phyloP scores from a whole-genome alignment of 1,140 invertebrate genomes.

The Nautilus pompilius region DNA sequence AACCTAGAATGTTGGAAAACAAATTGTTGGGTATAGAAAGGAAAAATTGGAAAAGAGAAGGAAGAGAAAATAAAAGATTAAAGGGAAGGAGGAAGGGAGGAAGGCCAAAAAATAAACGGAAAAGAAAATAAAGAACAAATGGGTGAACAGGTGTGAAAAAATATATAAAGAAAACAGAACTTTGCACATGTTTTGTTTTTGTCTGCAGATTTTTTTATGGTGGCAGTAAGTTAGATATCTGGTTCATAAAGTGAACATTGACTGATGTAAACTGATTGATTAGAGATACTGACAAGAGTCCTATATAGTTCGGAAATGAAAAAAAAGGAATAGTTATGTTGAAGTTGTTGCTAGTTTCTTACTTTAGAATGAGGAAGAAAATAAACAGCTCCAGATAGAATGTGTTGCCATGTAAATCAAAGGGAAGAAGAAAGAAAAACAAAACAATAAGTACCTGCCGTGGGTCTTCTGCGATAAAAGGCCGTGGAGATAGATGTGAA shows the following conservation, averaged over 20 bases:
- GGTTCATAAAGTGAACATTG: too few relatives aligned
- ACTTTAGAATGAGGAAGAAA: too few relatives aligned
- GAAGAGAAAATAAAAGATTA: background rate
- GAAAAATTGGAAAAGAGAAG: slow-evolving; percentile 5
- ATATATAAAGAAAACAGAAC: too few relatives aligned
- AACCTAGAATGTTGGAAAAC: too few relatives aligned
- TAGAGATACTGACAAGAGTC: too few relatives aligned
- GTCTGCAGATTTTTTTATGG: too few relatives aligned
- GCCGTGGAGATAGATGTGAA: background rate
- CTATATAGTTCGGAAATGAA: too few relatives aligned
- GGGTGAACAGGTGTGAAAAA: background rate
- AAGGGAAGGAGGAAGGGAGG: background rate
- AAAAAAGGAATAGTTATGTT: too few relatives aligned
- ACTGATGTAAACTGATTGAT: too few relatives aligned
- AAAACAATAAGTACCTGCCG: background rate
- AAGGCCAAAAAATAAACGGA: background rate
- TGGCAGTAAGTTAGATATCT: too few relatives aligned
- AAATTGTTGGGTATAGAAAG: background rate
- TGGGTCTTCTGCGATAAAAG: background rate
- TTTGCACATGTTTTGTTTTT: too few relatives aligned
- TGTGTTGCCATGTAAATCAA: background rate
- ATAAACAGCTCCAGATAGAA: background rate
- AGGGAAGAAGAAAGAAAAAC: slow-evolving; percentile 5
- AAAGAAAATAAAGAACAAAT: slow-evolving; percentile 1
- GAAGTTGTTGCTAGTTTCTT: too few relatives aligned